These are phyloP conservation scores for Meandrusa payeni DNA, from an alignment of 2,888 invertebrate genomes.

Conservation along the genomic window DNA sequence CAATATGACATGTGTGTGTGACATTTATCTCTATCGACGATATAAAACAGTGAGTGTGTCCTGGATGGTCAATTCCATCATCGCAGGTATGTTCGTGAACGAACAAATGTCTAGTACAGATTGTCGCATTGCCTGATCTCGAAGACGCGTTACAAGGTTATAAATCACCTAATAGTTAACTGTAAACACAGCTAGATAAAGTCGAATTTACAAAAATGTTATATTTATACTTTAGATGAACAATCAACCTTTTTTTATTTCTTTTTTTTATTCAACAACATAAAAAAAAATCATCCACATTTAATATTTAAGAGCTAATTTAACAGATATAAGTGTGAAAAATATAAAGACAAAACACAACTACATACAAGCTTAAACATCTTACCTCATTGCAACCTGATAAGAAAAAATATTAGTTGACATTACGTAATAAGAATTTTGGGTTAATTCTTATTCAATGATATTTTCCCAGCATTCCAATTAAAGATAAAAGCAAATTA, in stretches of 20 bases:
- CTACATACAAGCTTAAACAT: conserved; percentile 60
- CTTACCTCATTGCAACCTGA: conserved; percentile 75
- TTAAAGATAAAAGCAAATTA: conserved; percentile 6
- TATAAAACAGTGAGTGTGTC: conserved; percentile 1
- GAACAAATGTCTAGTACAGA: conserved; percentile 6
- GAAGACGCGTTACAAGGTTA: not conserved
- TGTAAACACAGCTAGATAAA: not conserved
- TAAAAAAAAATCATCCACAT: not conserved
- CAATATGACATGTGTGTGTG: not conserved
- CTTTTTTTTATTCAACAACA: too few species aligned
- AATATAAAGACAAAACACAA: conserved; percentile 46
- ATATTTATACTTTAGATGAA: not conserved
- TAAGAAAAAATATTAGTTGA: conserved; percentile 54
- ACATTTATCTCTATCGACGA: conserved; percentile 7
- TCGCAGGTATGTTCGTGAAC: not conserved
- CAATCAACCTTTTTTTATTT: not conserved
- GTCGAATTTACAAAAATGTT: conserved; percentile 3
- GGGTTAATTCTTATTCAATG: conserved; percentile 1
- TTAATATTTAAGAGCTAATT: not conserved
- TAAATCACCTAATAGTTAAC: not conserved
- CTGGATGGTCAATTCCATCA: not conserved
- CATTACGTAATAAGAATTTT: conserved; percentile 10
- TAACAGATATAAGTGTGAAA: conserved; percentile 32
- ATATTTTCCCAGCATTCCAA: conserved; percentile 11
- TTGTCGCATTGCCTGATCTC: not conserved